phyloP scores from a whole-genome alignment of 1,140 invertebrate species.

The Phthorimaea operculella region DNA sequence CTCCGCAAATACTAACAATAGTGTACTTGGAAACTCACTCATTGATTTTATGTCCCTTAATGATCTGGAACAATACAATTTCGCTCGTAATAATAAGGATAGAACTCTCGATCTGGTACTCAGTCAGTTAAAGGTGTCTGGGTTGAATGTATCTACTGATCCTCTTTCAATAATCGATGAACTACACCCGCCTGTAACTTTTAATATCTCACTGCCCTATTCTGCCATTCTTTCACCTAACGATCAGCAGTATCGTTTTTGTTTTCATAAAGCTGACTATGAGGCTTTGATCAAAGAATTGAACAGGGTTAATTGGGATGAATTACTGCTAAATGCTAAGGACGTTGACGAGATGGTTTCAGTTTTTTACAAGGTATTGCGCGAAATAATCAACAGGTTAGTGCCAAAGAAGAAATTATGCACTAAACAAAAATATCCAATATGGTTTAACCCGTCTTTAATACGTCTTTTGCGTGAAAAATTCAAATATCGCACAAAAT shows the following conservation, averaged over 20 bases:
- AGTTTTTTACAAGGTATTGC: neutral
- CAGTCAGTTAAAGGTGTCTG: neutral
- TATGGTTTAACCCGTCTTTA: neutral
- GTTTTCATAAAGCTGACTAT: constrained; percentile 3
- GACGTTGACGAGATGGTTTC: neutral
- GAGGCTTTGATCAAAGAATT: neutral
- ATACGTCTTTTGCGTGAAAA: neutral
- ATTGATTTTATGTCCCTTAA: constrained; percentile 10
- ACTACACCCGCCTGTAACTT: neutral
- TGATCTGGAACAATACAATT: constrained; percentile 16
- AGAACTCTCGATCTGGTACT: constrained; percentile 22
- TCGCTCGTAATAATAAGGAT: constrained; percentile 6
- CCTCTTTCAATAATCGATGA: neutral
- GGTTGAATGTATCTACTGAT: neutral
- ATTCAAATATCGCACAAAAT: neutral
- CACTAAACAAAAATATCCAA: neutral
- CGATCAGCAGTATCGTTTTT: too few species aligned
- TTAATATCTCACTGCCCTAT: neutral
- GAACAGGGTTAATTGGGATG: neutral
- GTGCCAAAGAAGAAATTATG: neutral
- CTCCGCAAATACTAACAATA: neutral
- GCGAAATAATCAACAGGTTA: neutral
- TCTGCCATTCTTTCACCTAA: neutral
- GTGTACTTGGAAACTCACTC: neutral
- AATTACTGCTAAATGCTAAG: neutral